phyloP scores from a whole-genome alignment of 2,888 invertebrate genomes.

The Junonia oenone region DNA sequence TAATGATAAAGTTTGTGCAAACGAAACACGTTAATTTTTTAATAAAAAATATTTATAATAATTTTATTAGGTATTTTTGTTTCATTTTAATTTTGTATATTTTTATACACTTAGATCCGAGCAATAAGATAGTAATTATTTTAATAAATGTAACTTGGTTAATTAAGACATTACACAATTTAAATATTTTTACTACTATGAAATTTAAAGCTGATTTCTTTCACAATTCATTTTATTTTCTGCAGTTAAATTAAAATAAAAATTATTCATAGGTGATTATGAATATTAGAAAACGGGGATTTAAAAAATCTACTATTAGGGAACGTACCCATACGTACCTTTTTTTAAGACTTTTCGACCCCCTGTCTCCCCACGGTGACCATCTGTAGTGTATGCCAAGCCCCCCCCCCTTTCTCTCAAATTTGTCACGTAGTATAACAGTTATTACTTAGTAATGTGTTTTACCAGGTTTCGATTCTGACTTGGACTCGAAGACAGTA shows the following conservation, averaged over 20 bases:
- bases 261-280: no score
- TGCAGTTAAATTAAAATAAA: not conserved
- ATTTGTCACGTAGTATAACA: no score
- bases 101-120: not conserved
- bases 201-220: not conserved
- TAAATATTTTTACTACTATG: not conserved
- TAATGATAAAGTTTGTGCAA: not conserved
- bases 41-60: not conserved
- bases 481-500: no score
- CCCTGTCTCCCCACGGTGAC: no score
- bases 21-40: not conserved
- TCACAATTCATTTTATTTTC: not conserved
- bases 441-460: no score
- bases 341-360: no score
- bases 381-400: no score
- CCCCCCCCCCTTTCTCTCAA: no score
- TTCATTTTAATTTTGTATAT: not conserved
- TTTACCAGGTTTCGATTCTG: no score
- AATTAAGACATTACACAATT: not conserved
- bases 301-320: no score
- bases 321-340: no score
- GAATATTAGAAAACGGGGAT: no score
- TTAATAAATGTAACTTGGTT: not conserved
- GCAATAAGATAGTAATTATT: not conserved
- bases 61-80: not conserved